These are phyloP conservation scores for Eubasilissa regina DNA, from an alignment of 1,140 invertebrate genomes.

Conservation along the genomic window DNA sequence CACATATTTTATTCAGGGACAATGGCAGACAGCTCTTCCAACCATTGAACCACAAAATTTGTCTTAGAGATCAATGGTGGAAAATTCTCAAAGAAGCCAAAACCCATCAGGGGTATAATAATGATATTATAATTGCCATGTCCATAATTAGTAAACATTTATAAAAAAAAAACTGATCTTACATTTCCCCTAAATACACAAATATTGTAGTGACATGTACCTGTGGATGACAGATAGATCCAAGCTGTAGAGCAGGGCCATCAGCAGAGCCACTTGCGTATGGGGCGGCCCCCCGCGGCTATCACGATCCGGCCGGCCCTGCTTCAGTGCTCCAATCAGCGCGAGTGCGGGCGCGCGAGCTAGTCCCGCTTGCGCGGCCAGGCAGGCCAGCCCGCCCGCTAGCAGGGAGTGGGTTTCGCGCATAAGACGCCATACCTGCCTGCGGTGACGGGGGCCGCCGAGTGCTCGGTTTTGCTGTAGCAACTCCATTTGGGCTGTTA, in stretches of 20 bases:
- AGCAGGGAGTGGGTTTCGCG: slow-evolving; percentile 48
- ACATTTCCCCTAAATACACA: no score
- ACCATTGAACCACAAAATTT: no score
- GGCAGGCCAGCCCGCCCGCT: slow-evolving; percentile 44
- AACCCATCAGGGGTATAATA: no score
- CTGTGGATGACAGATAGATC: slow-evolving; percentile 86
- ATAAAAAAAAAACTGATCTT: no score
- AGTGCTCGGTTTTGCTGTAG: slow-evolving; percentile 90
- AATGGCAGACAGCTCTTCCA: no score
- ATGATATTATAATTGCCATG: no score
- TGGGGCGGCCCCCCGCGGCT: slow-evolving; percentile 79
- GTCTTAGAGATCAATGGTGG: no score
- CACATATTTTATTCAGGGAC: no score
- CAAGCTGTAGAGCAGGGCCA: slow-evolving; percentile 88
- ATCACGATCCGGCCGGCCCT: slow-evolving; percentile 67
- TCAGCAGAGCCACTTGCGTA: slow-evolving; percentile 83
- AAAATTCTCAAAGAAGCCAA: no score
- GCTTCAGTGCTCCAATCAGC: slow-evolving; percentile 63
- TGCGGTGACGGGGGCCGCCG: slow-evolving; percentile 88
- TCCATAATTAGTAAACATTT: no score
- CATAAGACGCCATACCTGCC: slow-evolving; percentile 74
- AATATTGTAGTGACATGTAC: no score
- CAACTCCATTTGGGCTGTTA: slow-evolving; percentile 77
- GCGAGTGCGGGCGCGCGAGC: slow-evolving; percentile 52
- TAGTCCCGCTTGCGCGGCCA: slow-evolving; percentile 57